phyloP scores from a whole-genome alignment of 2,888 invertebrate species.

The Tipula vernalis region DNA sequence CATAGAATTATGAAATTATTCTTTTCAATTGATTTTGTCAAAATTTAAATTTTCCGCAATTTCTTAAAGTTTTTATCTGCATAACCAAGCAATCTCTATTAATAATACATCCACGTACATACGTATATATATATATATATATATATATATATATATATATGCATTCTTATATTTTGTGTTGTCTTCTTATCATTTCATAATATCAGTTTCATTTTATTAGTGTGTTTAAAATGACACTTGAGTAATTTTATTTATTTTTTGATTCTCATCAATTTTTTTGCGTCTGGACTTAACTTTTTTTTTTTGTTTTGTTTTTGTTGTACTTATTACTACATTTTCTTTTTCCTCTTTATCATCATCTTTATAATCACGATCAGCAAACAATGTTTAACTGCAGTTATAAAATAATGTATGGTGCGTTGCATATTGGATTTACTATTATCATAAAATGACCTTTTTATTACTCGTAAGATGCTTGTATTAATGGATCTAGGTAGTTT shows the following conservation, averaged over 20 bases:
- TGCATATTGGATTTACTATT: not conserved
- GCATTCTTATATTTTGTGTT: not conserved
- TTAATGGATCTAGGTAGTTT: not conserved
- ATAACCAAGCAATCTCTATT: not conserved
- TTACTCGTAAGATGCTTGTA: not conserved
- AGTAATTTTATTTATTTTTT: not conserved
- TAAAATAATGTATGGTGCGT: not conserved
- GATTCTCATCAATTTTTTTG: constrained; percentile 4
- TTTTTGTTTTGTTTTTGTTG: not conserved
- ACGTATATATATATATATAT: no score
- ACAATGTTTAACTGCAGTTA: not conserved
- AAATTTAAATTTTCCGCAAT: not conserved
- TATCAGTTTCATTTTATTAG: not conserved
- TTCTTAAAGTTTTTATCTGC: not conserved
- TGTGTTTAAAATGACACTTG: constrained; percentile 4
- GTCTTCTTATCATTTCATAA: not conserved
- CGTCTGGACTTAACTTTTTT: not conserved
- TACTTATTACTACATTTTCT: not conserved
- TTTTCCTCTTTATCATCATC: not conserved
- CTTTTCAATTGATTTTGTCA: not conserved
- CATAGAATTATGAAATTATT: not conserved
- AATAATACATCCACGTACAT: no score
- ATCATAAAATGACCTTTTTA: not conserved
- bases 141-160: not conserved
- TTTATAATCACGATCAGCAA: not conserved